These are phyloP conservation scores for Galeopterus variegatus DNA, from an alignment of 2,113 vertebrate genomes.

Conservation along the genomic window DNA sequence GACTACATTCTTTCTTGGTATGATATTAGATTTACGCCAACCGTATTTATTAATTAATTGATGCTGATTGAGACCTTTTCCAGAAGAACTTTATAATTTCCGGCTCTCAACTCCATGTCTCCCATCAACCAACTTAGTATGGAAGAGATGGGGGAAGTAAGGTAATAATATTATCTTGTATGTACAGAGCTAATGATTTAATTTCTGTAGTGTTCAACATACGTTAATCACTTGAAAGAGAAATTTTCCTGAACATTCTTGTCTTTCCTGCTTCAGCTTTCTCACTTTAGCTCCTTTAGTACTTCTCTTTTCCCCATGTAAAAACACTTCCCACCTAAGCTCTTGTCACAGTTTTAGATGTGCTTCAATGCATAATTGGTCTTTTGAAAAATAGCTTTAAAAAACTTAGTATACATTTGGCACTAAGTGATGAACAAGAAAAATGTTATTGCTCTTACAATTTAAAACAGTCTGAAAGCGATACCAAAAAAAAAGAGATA, in stretches of 20 bases:
- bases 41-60: background rate
- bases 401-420: constrained; percentile 42
- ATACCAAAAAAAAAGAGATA: background rate
- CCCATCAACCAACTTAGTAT: background rate
- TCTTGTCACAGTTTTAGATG: constrained; percentile 14
- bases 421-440: constrained; percentile 1
- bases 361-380: constrained; percentile 36
- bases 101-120: background rate
- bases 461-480: constrained; percentile 8
- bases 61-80: background rate
- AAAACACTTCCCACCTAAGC: constrained; percentile 11
- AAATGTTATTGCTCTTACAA: background rate
- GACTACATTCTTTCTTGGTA: background rate
- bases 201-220: background rate
- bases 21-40: background rate
- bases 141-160: background rate
- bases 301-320: background rate
- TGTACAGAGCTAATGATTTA: background rate
- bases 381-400: constrained; percentile 3
- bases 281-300: background rate
- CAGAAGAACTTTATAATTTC: background rate
- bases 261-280: background rate
- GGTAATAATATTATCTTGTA: background rate
- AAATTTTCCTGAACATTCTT: background rate
- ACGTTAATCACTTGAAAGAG: background rate